These are phyloP conservation scores for Beroe forskalii DNA, from an alignment of 37 sponge, comb jelly and placozoan genomes.

Conservation along the genomic window DNA sequence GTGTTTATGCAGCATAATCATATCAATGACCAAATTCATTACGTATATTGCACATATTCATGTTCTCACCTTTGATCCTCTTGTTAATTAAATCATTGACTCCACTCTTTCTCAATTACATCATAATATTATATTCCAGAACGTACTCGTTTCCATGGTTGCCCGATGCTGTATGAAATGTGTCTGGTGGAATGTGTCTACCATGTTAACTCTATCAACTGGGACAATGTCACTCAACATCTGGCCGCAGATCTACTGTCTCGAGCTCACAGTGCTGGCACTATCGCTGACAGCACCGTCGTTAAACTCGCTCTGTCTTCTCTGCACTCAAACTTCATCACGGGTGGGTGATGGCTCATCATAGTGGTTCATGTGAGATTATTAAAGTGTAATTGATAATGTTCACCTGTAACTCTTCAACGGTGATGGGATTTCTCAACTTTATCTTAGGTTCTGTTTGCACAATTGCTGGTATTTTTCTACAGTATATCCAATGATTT, in stretches of 20 bases:
- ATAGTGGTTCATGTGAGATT: neutral
- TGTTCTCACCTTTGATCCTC: too few relatives aligned
- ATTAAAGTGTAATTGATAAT: neutral
- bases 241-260: neutral
- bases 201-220: slow-evolving; percentile 4
- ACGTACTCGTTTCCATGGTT: too few relatives aligned
- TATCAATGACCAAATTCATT: too few relatives aligned
- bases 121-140: neutral
- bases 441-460: too few relatives aligned
- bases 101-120: too few relatives aligned
- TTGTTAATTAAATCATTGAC: neutral
- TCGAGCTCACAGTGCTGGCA: neutral
- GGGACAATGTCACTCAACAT: slow-evolving; percentile 18
- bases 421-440: too few relatives aligned
- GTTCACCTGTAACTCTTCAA: too few relatives aligned
- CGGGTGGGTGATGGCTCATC: neutral
- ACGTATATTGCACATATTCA: too few relatives aligned
- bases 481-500: too few relatives aligned
- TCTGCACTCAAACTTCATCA: neutral
- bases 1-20: too few relatives aligned
- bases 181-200: neutral
- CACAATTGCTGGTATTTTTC: too few relatives aligned
- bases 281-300: slow-evolving; percentile 13
- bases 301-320: neutral
- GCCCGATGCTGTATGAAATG: slow-evolving; percentile 17